These are phyloP conservation scores for Vanessa atalanta DNA, from an alignment of 1,140 invertebrate species.

Conservation along the genomic window DNA sequence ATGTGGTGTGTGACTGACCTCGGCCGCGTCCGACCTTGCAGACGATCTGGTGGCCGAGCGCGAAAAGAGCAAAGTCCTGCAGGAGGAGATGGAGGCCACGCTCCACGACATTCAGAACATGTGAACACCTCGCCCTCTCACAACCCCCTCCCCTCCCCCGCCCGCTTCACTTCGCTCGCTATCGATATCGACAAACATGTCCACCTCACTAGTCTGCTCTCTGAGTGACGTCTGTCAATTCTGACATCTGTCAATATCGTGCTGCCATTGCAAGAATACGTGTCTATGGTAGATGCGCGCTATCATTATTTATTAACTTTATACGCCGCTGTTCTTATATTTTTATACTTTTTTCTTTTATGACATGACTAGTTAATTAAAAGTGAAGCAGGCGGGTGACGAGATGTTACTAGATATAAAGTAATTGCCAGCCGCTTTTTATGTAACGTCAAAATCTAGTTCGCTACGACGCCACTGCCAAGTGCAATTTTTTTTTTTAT, in stretches of 20 bases:
- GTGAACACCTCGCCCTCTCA: slow-evolving; percentile 84
- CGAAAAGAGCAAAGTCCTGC: slow-evolving; percentile 97
- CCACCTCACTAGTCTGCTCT: slow-evolving; percentile 37
- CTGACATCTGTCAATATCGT: slow-evolving; percentile 27
- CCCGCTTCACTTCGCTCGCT: slow-evolving; percentile 44
- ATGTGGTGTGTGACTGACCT: slow-evolving; percentile 65
- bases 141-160: slow-evolving; percentile 43
- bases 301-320: slow-evolving; percentile 48
- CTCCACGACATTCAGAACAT: slow-evolving; percentile 99
- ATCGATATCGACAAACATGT: slow-evolving; percentile 44
- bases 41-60: slow-evolving; percentile 97
- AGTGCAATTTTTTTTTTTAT: slow-evolving; percentile 73
- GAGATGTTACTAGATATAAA: slow-evolving; percentile 72
- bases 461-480: slow-evolving; percentile 77
- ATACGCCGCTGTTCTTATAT: slow-evolving; percentile 22
- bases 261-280: slow-evolving; percentile 6
- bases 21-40: slow-evolving; percentile 83
- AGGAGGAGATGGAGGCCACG: slow-evolving; percentile 99
- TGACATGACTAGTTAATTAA: slow-evolving; percentile 29
- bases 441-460: slow-evolving; percentile 70
- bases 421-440: slow-evolving; percentile 78
- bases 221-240: slow-evolving; percentile 20
- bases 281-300: slow-evolving; percentile 20
- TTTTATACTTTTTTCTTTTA: slow-evolving; percentile 32
- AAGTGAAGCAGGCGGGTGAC: slow-evolving; percentile 60